Base-by-base conservation (phyloP, 2,888 invertebrate species). In the Synergus japonicus region DNA sequence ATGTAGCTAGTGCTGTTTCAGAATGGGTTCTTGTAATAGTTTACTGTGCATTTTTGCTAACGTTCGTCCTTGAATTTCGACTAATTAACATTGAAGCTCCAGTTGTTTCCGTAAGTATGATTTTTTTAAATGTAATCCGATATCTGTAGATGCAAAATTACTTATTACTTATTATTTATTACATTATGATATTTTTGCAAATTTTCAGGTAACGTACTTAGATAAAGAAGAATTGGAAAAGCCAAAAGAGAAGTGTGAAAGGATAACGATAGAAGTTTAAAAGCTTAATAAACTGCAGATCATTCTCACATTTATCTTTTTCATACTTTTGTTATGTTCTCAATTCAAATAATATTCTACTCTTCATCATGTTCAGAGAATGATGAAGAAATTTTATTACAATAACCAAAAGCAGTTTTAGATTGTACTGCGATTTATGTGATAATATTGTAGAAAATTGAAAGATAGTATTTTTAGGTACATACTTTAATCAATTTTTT, bases 1-100 rank as follows among this genome's bases (percentile, higher is more conserved):
- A 94, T 86, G 92, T 94, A 4, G 89, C 92, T 22, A 93, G 94
- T 79, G 93, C 93, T 1, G 90, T 92, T 22, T 92, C 93, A 29
- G 94, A 94, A 87, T 95, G 94, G 94, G 87, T 92, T 8, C 92
- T 94, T 83, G 94, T 93, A 1, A 89, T 93, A 15, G 88, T 93
- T 18, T 93, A 94, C 82, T 93, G 78, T 64, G 83, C 92, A 44
- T 94, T 93, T 87, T 92, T 94, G 67, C 88, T 94, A 4, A 93
- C 94, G 1, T 94, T 93, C 85, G 92, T 93, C 29, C 90, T 91
- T 15, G 94, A 95, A 84, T 94, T 94, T 87, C 92, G 92, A 77
- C 78, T 86, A n/a, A 88, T 89, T 60, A 84, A 84, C 73, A 85
- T 89, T 76, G 87, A 89, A 76, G 82, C 87, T 37, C 88, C 88